Percentiles rank a stretch among this genome's conserved stretches.
These are phyloP conservation scores for Dryas iulia DNA, from an alignment of 1,140 invertebrate genomes.

Conservation along the genomic window DNA sequence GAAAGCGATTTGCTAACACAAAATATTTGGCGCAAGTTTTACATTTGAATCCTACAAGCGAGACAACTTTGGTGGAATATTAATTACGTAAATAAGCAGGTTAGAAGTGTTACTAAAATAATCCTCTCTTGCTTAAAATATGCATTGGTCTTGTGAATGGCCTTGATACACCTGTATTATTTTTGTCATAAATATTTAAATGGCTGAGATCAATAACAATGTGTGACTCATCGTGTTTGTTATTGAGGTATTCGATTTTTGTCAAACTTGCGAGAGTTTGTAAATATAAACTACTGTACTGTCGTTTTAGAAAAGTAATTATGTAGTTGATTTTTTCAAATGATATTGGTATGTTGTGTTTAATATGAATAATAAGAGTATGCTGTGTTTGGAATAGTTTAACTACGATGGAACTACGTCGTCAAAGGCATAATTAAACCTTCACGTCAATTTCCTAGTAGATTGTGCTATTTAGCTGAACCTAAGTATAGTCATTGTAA, in stretches of 20 bases:
- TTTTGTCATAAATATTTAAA: not conserved
- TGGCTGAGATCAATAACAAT: conserved; percentile 7
- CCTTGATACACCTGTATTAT: conserved; percentile 26
- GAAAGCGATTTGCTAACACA: conserved; percentile 47
- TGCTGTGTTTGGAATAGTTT: not conserved
- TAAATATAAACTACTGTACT: no score
- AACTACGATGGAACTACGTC: not conserved
- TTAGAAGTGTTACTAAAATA: conserved; percentile 21
- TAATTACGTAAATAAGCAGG: conserved; percentile 13
- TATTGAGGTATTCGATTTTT: no score
- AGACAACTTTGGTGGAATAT: not conserved
- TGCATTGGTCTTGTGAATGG: conserved; percentile 18
- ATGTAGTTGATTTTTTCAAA: not conserved
- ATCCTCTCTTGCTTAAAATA: conserved; percentile 9
- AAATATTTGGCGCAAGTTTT: conserved; percentile 34
- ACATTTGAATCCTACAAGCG: conserved; percentile 3
- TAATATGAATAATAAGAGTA: no score
- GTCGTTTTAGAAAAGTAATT: not conserved
- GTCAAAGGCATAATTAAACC: not conserved
- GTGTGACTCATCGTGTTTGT: conserved; percentile 26
- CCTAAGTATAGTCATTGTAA: conserved; percentile 39
- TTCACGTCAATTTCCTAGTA: not conserved
- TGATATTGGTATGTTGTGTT: no score
- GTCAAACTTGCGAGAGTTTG: not conserved
- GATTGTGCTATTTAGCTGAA: not conserved